Evolutionary conservation across 2,113 vertebrate genomes (phyloP), one percentile per base, ranked within the genome.

Genomic region (Phasianus colchicus): DNA sequence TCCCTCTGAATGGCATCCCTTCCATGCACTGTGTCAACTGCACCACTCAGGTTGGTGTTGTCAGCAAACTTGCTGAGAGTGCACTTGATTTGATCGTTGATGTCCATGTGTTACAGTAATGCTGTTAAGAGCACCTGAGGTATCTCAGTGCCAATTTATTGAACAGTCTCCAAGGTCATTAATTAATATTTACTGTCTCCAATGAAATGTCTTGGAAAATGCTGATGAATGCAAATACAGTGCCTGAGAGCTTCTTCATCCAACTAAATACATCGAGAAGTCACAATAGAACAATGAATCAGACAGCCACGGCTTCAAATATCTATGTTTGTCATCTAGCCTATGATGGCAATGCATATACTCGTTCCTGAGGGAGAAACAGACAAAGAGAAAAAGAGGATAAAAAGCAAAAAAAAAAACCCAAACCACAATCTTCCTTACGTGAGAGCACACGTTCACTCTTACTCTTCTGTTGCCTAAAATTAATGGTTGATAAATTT

Each of bases 111-210:
- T 60, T 64, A 64, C 19, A 77, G 19, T 18, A 64, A 47, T 18
- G 32, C 2, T 77, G 9, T 17, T 71, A 86, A 71, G 19, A 73
- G 9, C 24, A 75, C 4, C 29, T 4, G 3, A 72, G 8, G 6
- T 67, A 60, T 74, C 19, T 78, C 20, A 34, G 0, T 82, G 42
- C 29, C 32, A 87, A 75, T 79, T 43, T 84, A 60, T 30, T 52
- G 52, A 58, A 89, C 40, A 69, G 18, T 69, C 70, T 93, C 87
- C 65, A 89, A 76, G 78, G 55, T 2, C 8, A 57, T 43, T 60
- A 69, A 87, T 95, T 81, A 89, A 67, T 79, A 79, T 78, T 82
- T 91, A 50, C 48, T 57, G 13, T 82, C 43, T 82, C 43, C 8
- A 89, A 9, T 57, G 17, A 79, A 85, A 95, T 38, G 9, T 3